Percentiles rank a stretch among this genome's conserved stretches.
Evolutionary conservation across 2,888 invertebrate species (phyloP).

Genomic region (Theristus sp.): DNA sequence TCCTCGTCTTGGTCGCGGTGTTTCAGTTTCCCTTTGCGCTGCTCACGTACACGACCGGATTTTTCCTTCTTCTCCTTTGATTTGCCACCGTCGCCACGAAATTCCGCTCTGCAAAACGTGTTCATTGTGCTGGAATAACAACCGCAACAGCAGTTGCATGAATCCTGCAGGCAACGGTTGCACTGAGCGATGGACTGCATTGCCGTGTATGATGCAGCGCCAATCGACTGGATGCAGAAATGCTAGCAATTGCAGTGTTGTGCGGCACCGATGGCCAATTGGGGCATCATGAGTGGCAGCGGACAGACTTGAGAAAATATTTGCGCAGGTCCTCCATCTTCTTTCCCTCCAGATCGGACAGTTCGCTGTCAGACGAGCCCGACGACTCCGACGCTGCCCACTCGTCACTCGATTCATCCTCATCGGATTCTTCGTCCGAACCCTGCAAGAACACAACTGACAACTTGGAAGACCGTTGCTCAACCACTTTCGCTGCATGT

Average conservation of each 20-base stretch:
- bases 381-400: conserved; percentile 11
- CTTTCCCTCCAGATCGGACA: conserved; percentile 19
- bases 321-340: conserved; percentile 26
- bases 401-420: conserved; percentile 9
- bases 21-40: conserved; percentile 7
- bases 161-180: too few species aligned
- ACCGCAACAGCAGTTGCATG: too few species aligned
- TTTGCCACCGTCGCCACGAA: conserved; percentile 11
- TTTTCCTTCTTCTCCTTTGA: conserved; percentile 16
- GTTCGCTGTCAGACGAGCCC: conserved; percentile 17
- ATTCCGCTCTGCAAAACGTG: conserved; percentile 13
- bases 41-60: conserved; percentile 12
- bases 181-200: too few species aligned
- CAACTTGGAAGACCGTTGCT: too few species aligned
- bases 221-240: too few species aligned
- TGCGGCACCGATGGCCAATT: neutral
- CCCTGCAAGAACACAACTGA: too few species aligned
- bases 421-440: too few species aligned
- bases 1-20: conserved; percentile 22
- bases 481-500: too few species aligned
- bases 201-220: too few species aligned
- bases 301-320: conserved; percentile 24
- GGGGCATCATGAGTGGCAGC: neutral
- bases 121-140: too few species aligned
- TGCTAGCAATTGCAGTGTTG: too few species aligned